phyloP scores from a whole-genome alignment of 1,140 invertebrate genomes.

The Nixonia krombeini region DNA sequence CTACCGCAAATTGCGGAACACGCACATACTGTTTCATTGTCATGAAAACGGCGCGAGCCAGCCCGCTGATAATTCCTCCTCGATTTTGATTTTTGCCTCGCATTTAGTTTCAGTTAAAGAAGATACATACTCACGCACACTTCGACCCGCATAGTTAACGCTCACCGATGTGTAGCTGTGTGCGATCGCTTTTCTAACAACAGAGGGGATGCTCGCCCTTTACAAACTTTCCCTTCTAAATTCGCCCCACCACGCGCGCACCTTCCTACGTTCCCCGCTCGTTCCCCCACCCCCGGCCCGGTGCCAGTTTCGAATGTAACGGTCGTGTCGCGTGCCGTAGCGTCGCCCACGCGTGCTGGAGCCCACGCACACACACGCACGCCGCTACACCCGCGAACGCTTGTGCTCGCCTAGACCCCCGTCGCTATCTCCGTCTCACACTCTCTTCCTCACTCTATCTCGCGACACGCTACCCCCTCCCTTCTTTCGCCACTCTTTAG shows the following conservation, averaged over 20 bases:
- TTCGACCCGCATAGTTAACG: no score
- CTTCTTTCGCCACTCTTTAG: neutral
- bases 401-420: constrained; percentile 36
- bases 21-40: no score
- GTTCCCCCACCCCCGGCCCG: constrained; percentile 28
- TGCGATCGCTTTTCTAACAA: constrained; percentile 16
- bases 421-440: constrained; percentile 15
- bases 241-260: constrained; percentile 37
- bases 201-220: constrained; percentile 35
- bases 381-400: constrained; percentile 27
- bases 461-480: neutral
- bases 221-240: constrained; percentile 55
- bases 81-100: constrained; percentile 22
- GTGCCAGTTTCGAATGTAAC: constrained; percentile 66
- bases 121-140: neutral
- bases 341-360: constrained; percentile 69
- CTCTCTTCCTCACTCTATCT: neutral
- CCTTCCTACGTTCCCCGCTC: constrained; percentile 27
- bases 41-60: no score
- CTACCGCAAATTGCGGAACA: no score
- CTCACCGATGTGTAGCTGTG: constrained; percentile 18
- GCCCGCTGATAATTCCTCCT: no score
- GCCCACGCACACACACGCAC: constrained; percentile 50
- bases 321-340: constrained; percentile 71
- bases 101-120: constrained; percentile 38